Evolutionary conservation across 2,888 invertebrate species (phyloP).

Genomic region (Drosophila nr. medialis): DNA sequence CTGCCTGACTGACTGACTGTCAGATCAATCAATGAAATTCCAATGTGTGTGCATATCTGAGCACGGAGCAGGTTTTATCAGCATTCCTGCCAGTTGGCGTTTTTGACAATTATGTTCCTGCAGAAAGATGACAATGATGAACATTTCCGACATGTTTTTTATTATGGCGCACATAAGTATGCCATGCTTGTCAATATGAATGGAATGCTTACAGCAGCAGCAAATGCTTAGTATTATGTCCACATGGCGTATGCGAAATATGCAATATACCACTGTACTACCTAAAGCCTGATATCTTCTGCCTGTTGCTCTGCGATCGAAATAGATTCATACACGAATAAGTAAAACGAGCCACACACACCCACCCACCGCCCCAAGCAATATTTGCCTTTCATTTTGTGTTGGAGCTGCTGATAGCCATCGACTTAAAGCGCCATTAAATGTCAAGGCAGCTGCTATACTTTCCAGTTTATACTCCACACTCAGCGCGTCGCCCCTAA

Average conservation of each 20-base stretch:
- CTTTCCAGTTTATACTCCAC: constrained; percentile 10
- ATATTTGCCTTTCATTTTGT: constrained; percentile 44
- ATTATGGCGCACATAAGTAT: constrained; percentile 62
- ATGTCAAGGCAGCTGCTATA: constrained; percentile 65
- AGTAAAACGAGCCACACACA: background rate
- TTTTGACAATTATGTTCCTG: constrained; percentile 43
- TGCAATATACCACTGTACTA: constrained; percentile 7
- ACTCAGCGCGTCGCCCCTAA: background rate
- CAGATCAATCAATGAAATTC: constrained; percentile 74
- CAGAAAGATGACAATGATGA: constrained; percentile 34
- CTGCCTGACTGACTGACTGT: background rate
- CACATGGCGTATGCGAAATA: constrained; percentile 31
- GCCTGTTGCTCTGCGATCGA: constrained; percentile 44
- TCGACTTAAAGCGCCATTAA: constrained; percentile 55
- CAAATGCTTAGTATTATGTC: background rate
- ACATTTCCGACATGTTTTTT: constrained; percentile 21
- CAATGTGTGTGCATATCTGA: constrained; percentile 60
- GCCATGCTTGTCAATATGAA: constrained; percentile 44
- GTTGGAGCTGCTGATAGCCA: constrained; percentile 48
- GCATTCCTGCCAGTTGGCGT: constrained; percentile 23
- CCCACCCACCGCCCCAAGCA: background rate
- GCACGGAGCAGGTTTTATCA: constrained; percentile 12
- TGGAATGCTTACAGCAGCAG: background rate
- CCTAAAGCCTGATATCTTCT: background rate
- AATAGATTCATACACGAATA: constrained; percentile 21